A percentile compares a stretch with the other conserved stretches of the same genome.
Evolutionary conservation across 2,797 vertebrate genomes (phyloP).

Genomic region (Danio albolineatus): DNA sequence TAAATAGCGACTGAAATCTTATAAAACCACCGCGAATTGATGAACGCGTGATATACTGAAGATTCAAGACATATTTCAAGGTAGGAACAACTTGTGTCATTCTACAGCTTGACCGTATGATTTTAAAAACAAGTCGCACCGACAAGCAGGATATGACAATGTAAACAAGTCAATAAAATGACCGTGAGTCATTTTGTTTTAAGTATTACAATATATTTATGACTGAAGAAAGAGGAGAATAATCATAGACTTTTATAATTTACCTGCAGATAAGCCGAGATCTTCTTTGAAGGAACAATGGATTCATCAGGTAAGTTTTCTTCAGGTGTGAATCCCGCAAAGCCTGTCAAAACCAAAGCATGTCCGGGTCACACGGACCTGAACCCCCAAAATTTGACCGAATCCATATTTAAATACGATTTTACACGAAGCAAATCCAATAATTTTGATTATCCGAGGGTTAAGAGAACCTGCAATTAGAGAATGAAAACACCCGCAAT

Average conservation of each 20-base stretch:
- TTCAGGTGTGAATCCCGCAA: background rate
- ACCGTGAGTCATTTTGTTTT: background rate
- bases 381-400: background rate
- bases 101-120: background rate
- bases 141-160: background rate
- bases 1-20: background rate
- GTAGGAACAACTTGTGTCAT: conserved; percentile 3
- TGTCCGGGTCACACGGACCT: background rate
- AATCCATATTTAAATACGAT: too few relatives aligned
- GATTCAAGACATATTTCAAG: conserved; percentile 9
- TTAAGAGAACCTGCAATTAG: too few relatives aligned
- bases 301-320: conserved; percentile 33
- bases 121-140: background rate
- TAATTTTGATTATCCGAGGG: background rate
- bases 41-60: background rate
- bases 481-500: background rate
- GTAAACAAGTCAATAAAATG: background rate
- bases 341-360: background rate
- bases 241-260: background rate
- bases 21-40: background rate
- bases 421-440: background rate
- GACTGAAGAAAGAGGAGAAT: background rate
- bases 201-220: background rate
- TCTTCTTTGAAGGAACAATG: conserved; percentile 4
- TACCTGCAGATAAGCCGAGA: background rate